A percentile compares a stretch with the other conserved stretches of the same genome.
Evolutionary conservation across 2,113 vertebrate species (phyloP).

Genomic region (Pterocles gutturalis): DNA sequence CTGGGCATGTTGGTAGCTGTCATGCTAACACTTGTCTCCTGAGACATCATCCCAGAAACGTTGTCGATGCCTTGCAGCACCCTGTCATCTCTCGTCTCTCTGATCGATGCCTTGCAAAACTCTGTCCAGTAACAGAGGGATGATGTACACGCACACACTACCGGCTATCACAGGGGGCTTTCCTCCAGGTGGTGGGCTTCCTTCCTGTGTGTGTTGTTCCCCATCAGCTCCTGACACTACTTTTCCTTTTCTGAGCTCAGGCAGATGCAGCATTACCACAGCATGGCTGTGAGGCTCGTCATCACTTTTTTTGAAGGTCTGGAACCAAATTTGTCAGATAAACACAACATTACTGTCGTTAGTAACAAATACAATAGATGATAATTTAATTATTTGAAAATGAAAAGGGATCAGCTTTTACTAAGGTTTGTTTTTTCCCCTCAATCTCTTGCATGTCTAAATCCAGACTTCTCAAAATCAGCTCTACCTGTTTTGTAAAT

Average conservation of each 20-base stretch:
- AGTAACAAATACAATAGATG: not conserved
- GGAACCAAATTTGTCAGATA: not conserved
- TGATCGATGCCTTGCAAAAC: not conserved
- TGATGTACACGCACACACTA: not conserved
- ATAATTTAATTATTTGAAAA: not conserved
- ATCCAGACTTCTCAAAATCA: not conserved
- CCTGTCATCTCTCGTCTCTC: not conserved
- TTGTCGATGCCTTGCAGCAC: not conserved
- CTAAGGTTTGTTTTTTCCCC: not conserved
- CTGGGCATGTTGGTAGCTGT: not conserved
- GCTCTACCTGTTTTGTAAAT: not conserved
- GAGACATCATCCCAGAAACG: not conserved
- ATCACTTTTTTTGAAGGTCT: not conserved
- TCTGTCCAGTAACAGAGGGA: not conserved
- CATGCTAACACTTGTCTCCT: not conserved
- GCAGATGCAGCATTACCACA: accelerated
- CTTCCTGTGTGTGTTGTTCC: not conserved
- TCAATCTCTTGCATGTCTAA: not conserved
- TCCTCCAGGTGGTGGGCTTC: not conserved
- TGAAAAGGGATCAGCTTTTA: not conserved
- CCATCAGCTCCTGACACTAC: not conserved
- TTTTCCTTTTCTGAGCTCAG: not conserved
- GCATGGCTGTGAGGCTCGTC: not conserved
- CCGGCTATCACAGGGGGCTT: not conserved
- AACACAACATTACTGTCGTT: not conserved